phyloP scores from a whole-genome alignment of 2,888 invertebrate species.

The Eucera pruinosa region DNA sequence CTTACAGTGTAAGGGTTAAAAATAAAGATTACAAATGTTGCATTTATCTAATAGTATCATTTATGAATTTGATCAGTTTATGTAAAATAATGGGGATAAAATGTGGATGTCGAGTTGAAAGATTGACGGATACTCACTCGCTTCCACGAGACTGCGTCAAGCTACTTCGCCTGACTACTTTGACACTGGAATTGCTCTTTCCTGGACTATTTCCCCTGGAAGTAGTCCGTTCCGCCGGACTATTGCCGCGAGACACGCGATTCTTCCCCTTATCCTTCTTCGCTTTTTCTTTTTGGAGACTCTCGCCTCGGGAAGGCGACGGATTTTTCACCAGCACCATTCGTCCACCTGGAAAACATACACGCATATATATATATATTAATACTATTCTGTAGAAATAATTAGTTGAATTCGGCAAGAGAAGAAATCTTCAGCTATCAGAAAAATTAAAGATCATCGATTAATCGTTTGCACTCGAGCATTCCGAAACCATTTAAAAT shows the following conservation, averaged over 20 bases:
- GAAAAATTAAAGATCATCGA: no score
- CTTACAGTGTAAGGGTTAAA: no score
- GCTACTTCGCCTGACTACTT: slow-evolving; percentile 69
- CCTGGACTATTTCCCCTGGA: slow-evolving; percentile 83
- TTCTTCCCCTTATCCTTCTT: slow-evolving; percentile 57
- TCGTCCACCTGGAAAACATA: slow-evolving; percentile 67
- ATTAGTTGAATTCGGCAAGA: no score
- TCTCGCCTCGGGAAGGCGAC: slow-evolving; percentile 76
- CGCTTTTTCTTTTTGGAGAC: slow-evolving; percentile 70
- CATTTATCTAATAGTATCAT: no score
- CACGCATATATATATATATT: neutral
- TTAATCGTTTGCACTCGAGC: no score
- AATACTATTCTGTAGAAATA: no score
- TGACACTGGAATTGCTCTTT: slow-evolving; percentile 64
- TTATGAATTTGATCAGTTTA: no score
- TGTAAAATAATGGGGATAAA: no score
- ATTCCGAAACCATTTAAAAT: no score
- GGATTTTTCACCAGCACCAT: slow-evolving; percentile 80
- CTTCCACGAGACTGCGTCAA: slow-evolving; percentile 83
- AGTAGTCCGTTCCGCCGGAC: slow-evolving; percentile 73
- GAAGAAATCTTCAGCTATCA: no score
- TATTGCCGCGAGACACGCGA: slow-evolving; percentile 75
- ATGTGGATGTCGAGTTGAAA: no score
- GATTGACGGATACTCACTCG: slow-evolving; percentile 82
- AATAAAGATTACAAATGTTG: no score